A percentile compares a stretch with the other conserved stretches of the same genome.
These are phyloP conservation scores for Argyra leucocephala DNA, from an alignment of 2,888 invertebrate species.

Conservation along the genomic window DNA sequence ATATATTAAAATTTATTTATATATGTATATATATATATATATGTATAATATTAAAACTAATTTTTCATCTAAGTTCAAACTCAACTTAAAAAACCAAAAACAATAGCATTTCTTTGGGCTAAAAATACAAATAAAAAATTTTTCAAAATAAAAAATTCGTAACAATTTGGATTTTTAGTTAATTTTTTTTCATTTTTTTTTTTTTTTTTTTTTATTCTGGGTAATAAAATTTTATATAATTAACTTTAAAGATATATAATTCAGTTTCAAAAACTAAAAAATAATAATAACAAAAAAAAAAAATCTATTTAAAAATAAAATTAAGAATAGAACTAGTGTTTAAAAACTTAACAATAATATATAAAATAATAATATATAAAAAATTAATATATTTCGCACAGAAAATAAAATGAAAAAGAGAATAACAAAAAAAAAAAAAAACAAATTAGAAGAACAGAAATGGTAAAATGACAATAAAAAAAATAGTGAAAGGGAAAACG, in stretches of 20 bases:
- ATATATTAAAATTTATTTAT: conserved; percentile 40
- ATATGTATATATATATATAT: conserved; percentile 27
- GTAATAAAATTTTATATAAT: neutral
- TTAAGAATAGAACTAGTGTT: conserved; percentile 26
- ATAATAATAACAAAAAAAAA: conserved; percentile 22
- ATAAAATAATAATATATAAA: neutral
- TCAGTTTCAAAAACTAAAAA: conserved; percentile 19
- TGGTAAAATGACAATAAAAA: too few species aligned
- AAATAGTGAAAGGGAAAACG: neutral
- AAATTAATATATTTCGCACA: neutral
- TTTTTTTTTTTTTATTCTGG: neutral
- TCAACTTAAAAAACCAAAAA: conserved; percentile 26
- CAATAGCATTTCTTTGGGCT: conserved; percentile 10
- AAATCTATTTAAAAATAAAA: conserved; percentile 19
- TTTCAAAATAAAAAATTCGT: neutral
- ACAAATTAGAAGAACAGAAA: neutral
- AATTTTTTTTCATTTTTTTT: neutral
- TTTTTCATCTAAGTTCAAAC: conserved; percentile 28
- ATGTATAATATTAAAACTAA: conserved; percentile 28
- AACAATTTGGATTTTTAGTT: neutral
- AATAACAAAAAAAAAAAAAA: neutral
- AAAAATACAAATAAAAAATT: neutral
- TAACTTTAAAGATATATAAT: conserved; percentile 21
- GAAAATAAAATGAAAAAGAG: neutral
- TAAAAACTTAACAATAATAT: neutral